Base-by-base conservation (phyloP, 2,113 vertebrate species). In the Ictalurus furcatus region DNA sequence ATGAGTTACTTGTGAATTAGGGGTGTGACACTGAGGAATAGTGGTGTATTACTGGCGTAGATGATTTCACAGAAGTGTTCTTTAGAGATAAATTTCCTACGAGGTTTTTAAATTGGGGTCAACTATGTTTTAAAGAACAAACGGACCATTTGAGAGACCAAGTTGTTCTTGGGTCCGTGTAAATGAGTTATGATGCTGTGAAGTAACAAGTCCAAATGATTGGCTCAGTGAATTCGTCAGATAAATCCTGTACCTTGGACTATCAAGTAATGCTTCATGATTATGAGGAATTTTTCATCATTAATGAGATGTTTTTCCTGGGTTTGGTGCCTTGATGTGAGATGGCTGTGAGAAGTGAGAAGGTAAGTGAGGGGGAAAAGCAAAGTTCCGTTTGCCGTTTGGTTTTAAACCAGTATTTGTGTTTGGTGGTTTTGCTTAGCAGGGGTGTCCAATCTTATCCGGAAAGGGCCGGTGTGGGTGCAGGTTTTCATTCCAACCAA, bases 1-100 rank as follows among this genome's bases (percentile, higher is more conserved):
- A 65, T 65, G 59, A 65, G 83, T 84, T 44, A 65, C 83, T 65
- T 48, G 34, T 84, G 34, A 65, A 84, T 84, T 28, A n/a, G 23
- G 83, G 37, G 21, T 9, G 59, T 44, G 25, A 67, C 58, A 1
- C 7, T 5, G 58, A 7, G 61, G 61, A 65, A 16, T 67, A 37
- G 48, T 23, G 73, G 16, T 17, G 37, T 34, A 30, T 23, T 4
- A 69, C 65, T 2, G 65, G n/a, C 5, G 4, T 34, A 25, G 73
- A 19, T 23, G 21, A 44, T 44, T 3, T 48, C 73, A 37, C 34
- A 13, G 19, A 13, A 76, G 44, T 12, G 40, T 37, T 17, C 69
- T 73, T 73, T 6, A 73, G 1, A 37, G 69, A 73, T 73, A 3
- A 0, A 21, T 6, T 73, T 37, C 69, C 69, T 71, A 17, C 14